Evolutionary conservation across 2,888 invertebrate genomes (phyloP).

Genomic region (Thereva nobilitata): DNA sequence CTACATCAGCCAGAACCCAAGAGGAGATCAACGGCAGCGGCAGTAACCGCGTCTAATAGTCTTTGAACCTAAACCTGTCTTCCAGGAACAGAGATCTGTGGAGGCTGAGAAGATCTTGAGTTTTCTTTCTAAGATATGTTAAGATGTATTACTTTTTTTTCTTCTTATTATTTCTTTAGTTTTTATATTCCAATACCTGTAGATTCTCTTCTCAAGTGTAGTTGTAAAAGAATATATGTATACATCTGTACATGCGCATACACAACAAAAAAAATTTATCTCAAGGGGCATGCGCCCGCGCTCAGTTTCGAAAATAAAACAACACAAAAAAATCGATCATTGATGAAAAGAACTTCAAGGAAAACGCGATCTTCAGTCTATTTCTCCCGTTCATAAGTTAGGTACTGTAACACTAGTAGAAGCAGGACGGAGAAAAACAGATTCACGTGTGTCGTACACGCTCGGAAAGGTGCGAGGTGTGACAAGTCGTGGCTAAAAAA

Average conservation of each 20-base stretch:
- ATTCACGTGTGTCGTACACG: constrained; percentile 35
- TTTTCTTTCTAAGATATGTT: no score
- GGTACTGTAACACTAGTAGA: no score
- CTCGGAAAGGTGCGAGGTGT: constrained; percentile 12
- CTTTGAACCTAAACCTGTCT: constrained; percentile 39
- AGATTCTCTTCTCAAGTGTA: constrained; percentile 20
- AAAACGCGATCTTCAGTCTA: background rate
- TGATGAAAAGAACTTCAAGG: constrained; percentile 28
- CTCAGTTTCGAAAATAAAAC: background rate
- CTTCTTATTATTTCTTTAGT: background rate
- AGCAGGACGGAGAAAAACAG: constrained; percentile 20
- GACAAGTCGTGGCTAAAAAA: constrained; percentile 10
- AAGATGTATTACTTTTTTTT: no score
- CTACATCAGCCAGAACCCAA: background rate
- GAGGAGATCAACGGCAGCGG: constrained; percentile 23
- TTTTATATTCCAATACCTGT: constrained; percentile 15
- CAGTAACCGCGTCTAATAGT: constrained; percentile 9
- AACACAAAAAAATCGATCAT: constrained; percentile 20
- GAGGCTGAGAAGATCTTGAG: no score
- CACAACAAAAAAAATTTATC: no score
- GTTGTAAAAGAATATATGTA: constrained; percentile 22
- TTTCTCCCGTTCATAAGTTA: no score
- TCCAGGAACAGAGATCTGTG: constrained; percentile 21
- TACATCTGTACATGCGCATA: constrained; percentile 15
- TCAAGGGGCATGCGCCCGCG: constrained; percentile 18